Conservation (phyloP, 2,888 invertebrate genomes). For the Xylophagus ater region DNA sequence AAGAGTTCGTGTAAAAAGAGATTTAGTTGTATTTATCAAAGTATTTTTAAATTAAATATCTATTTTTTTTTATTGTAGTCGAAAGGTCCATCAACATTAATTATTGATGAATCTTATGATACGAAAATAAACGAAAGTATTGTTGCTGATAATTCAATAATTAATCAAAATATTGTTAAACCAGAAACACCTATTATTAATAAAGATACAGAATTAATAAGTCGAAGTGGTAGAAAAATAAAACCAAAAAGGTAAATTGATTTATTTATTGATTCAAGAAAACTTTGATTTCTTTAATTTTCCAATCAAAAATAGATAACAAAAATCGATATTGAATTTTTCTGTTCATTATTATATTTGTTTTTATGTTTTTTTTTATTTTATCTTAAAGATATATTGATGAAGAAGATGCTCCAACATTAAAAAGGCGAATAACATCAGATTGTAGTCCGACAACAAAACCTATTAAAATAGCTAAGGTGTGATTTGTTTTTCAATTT, state of each 20-base stretch:
- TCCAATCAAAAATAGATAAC: too few species aligned
- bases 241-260: conserved; percentile 48
- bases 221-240: conserved; percentile 63
- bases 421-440: conserved; percentile 26
- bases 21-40: neutral
- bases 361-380: too few species aligned
- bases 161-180: neutral
- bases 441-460: conserved; percentile 18
- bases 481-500: too few species aligned
- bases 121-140: conserved; percentile 1
- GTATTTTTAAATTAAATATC: neutral
- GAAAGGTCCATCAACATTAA: conserved; percentile 1
- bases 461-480: conserved; percentile 6
- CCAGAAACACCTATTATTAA: conserved; percentile 1
- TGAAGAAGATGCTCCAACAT: conserved; percentile 25
- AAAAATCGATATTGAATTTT: too few species aligned
- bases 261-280: neutral
- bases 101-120: conserved; percentile 3
- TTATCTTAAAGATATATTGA: conserved; percentile 27
- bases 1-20: too few species aligned
- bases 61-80: conserved; percentile 8
- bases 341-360: too few species aligned
- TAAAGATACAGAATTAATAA: conserved; percentile 43
- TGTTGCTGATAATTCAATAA: neutral
- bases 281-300: neutral